Evolutionary conservation across 2,888 invertebrate species (phyloP).

Genomic region (Perithous albicinctus): DNA sequence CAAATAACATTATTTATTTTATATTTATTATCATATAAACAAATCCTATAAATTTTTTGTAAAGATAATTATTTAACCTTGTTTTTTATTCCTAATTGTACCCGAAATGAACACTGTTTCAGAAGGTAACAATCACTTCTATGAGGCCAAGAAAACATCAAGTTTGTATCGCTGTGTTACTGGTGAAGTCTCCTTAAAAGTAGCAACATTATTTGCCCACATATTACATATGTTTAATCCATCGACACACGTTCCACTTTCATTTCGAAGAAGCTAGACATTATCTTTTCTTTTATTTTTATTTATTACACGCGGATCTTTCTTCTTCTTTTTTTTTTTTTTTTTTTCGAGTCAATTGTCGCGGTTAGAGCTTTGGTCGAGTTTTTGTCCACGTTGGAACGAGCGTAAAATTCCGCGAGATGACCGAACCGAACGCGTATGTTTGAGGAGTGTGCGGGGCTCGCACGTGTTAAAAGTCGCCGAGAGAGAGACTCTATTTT

Average conservation of each 20-base stretch:
- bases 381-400: background rate
- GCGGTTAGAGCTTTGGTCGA: background rate
- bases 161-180: constrained; percentile 32
- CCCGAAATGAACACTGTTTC: constrained; percentile 32
- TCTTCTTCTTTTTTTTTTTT: background rate
- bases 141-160: constrained; percentile 28
- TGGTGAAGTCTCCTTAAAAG: constrained; percentile 31
- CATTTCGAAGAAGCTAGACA: background rate
- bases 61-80: constrained; percentile 21
- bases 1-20: constrained; percentile 1
- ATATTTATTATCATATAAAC: constrained; percentile 10
- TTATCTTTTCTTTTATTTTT: background rate
- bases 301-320: background rate
- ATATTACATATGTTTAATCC: constrained; percentile 14
- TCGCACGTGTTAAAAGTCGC: constrained; percentile 77
- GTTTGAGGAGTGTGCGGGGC: constrained; percentile 48
- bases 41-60: constrained; percentile 13
- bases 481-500: constrained; percentile 81
- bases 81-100: constrained; percentile 29
- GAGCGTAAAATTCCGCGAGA: constrained; percentile 42
- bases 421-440: constrained; percentile 37
- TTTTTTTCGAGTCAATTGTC: background rate
- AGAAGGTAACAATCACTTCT: constrained; percentile 34
- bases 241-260: constrained; percentile 16
- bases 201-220: background rate